phyloP scores from a whole-genome alignment of 2,888 invertebrate genomes.

The Chrysodeixis includens region DNA sequence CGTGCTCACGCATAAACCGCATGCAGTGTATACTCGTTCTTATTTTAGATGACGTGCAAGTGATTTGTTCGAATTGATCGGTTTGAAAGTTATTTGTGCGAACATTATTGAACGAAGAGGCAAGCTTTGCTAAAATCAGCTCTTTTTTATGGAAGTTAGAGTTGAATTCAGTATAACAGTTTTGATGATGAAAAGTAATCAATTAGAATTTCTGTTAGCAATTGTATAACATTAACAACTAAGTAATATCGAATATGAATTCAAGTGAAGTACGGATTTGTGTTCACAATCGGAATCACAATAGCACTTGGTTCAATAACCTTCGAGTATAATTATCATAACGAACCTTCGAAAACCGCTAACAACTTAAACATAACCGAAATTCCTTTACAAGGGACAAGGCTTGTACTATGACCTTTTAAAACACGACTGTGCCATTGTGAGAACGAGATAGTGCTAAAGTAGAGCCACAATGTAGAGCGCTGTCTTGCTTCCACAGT shows the following conservation, averaged over 20 bases:
- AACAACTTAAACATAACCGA: slow-evolving; percentile 33
- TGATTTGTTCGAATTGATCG: slow-evolving; percentile 11
- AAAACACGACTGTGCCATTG: neutral
- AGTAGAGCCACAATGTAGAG: too few species aligned
- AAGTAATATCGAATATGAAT: neutral
- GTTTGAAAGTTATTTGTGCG: neutral
- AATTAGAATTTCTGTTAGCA: neutral
- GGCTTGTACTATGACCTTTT: neutral
- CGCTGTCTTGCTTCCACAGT: too few species aligned
- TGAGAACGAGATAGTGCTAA: too few species aligned
- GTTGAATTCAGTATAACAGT: too few species aligned
- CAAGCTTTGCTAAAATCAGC: neutral
- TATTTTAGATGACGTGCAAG: slow-evolving; percentile 23
- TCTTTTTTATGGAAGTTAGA: too few species aligned
- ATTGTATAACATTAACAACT: neutral
- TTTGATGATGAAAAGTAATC: too few species aligned
- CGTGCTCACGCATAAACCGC: slow-evolving; percentile 28
- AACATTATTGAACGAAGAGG: neutral
- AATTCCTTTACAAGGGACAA: slow-evolving; percentile 21
- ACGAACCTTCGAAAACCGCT: slow-evolving; percentile 25
- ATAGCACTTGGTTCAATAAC: slow-evolving; percentile 15
- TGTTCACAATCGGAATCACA: slow-evolving; percentile 35
- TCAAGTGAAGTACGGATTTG: neutral
- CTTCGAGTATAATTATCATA: slow-evolving; percentile 21
- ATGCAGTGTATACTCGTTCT: slow-evolving; percentile 20